A percentile compares a stretch with the other conserved stretches of the same genome.
Evolutionary conservation across 2,113 vertebrate genomes (phyloP).

Genomic region (Salminus brasiliensis): DNA sequence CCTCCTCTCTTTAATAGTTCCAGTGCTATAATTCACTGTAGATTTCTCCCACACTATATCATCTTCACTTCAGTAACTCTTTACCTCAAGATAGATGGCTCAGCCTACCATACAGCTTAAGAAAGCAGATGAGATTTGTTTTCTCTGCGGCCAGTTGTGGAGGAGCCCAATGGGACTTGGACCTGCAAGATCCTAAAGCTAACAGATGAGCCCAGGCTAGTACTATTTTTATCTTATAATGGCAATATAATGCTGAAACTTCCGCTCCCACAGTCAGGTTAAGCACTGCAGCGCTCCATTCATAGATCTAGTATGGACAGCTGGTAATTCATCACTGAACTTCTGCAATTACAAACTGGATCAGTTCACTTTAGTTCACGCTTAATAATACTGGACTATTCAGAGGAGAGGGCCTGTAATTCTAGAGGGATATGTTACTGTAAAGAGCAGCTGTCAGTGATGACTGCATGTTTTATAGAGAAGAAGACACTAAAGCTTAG

Average conservation of each 20-base stretch:
- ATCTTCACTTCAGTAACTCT: conserved; percentile 52
- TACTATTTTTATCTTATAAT: background rate
- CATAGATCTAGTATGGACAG: background rate
- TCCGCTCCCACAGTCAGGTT: background rate
- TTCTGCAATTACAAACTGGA: background rate
- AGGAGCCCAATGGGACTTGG: background rate
- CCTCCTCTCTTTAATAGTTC: conserved; percentile 51
- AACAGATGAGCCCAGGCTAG: background rate
- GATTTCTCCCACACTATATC: conserved; percentile 55
- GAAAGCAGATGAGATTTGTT: background rate
- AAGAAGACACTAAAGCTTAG: background rate
- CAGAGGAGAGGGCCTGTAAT: background rate
- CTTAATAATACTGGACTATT: background rate
- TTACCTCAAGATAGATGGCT: conserved; percentile 56
- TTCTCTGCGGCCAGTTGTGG: background rate
- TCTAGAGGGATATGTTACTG: background rate
- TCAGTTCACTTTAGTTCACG: background rate
- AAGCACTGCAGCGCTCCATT: background rate
- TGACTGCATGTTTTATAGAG: background rate
- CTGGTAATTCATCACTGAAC: background rate
- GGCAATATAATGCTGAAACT: too few relatives aligned
- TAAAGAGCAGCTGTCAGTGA: background rate
- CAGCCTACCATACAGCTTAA: conserved; percentile 20
- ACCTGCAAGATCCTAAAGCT: background rate
- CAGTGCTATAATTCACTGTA: conserved; percentile 60